Evolutionary conservation across 1,140 invertebrate species (phyloP), one percentile per base, ranked within the genome.

Genomic region (Eumaeus atala): DNA sequence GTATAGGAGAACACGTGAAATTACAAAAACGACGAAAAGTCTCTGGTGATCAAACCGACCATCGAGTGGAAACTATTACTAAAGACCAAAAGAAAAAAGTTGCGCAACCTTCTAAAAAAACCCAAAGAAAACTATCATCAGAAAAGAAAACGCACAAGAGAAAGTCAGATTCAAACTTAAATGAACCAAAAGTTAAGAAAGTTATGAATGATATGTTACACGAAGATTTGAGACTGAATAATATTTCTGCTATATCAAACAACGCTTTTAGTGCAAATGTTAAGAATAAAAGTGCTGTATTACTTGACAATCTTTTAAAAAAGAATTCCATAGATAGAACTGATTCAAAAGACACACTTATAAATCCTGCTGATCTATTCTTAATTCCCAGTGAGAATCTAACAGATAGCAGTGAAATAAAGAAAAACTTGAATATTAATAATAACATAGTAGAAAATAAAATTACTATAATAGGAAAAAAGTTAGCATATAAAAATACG

Each of bases 241-340:
- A 71, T 61, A 52, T 74, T 34, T 66, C 69, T n/a, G 62, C 68
- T 21, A 35, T 71, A 6, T 11, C 59, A 3, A 84, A 85, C 33
- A 73, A 80, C 54, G 37, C 67, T 51, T 53, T 74, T 49, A 61
- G 75, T 54, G 61, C 75, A 16, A 83, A 85, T 67, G 72, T 76
- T 38, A 86, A 82, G 71, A 87, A 77, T 47, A 90, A 89, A 70
- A 85, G 85, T 62, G 87, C 85, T 21, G 69, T 83, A 14, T 61
- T 90, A 28, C 72, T 90, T 12, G 89, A 90, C 56, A 88, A 88
- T 68, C 70, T 90, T 37, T 77, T 90, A 44, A 80, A 84, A 49
- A 90, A 89, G 73, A 90, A 90, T 61, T 90, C 86, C 66, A 83
- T 90, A 17, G 89, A 91, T 52, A 73, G 86, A 56, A 76, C 81